Percentiles rank a stretch among this genome's conserved stretches.
Evolutionary conservation across 1,140 invertebrate genomes (phyloP).

Genomic region (Megalopta genalis): DNA sequence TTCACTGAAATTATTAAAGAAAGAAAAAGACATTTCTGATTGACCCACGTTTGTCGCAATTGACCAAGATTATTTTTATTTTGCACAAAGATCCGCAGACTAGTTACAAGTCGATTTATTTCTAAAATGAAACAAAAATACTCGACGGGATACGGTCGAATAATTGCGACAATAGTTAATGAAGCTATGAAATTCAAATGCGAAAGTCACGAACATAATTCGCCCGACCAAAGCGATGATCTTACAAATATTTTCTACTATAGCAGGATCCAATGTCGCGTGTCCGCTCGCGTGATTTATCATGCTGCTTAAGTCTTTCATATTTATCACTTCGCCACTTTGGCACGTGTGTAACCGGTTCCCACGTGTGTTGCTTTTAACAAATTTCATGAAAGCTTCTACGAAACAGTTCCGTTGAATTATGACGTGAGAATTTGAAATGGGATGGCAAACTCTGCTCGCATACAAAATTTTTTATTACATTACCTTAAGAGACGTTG

Average conservation of each 20-base stretch:
- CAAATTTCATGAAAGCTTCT: slow-evolving; percentile 38
- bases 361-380: slow-evolving; percentile 24
- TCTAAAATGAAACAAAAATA: too few species aligned
- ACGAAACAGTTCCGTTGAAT: slow-evolving; percentile 14
- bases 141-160: not conserved
- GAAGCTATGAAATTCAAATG: not conserved
- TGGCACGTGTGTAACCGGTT: slow-evolving; percentile 48
- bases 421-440: not conserved
- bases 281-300: slow-evolving; percentile 31
- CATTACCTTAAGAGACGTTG: not conserved
- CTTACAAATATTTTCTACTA: slow-evolving; percentile 3
- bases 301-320: slow-evolving; percentile 35
- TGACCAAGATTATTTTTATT: too few species aligned
- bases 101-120: too few species aligned
- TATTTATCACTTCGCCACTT: slow-evolving; percentile 43
- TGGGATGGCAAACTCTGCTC: not conserved
- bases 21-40: too few species aligned
- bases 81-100: too few species aligned
- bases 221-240: slow-evolving; percentile 2
- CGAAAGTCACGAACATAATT: not conserved
- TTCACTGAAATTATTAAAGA: too few species aligned
- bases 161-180: not conserved
- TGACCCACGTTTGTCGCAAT: too few species aligned
- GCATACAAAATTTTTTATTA: not conserved
- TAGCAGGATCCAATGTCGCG: slow-evolving; percentile 1